phyloP scores from a whole-genome alignment of 2,113 vertebrate species.

The Semnornis frantzii region DNA sequence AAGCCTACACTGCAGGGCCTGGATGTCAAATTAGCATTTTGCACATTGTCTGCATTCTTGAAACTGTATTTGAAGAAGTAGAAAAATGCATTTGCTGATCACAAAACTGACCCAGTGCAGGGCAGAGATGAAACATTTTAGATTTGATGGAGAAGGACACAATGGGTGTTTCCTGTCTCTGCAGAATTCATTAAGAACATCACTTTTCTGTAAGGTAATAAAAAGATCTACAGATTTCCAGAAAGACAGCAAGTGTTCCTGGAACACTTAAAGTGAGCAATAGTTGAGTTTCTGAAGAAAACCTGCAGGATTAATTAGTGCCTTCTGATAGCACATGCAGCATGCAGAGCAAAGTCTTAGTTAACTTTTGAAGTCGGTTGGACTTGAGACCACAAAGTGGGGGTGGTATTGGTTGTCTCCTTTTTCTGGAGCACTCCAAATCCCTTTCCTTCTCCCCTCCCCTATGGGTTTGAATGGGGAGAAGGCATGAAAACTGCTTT shows the following conservation, averaged over 20 bases:
- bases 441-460: too few relatives aligned
- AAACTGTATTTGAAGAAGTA: not conserved
- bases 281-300: not conserved
- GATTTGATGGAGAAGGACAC: not conserved
- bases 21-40: not conserved
- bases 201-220: not conserved
- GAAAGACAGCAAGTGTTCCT: not conserved
- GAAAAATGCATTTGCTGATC: not conserved
- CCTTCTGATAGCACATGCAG: not conserved
- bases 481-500: too few relatives aligned
- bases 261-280: not conserved
- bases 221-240: not conserved
- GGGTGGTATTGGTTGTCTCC: not conserved
- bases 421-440: too few relatives aligned
- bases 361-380: not conserved
- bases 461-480: too few relatives aligned
- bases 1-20: not conserved
- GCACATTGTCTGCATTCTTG: not conserved
- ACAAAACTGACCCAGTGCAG: not conserved
- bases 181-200: rapidly evolving
- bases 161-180: not conserved
- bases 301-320: not conserved
- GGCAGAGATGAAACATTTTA: not conserved
- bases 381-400: not conserved
- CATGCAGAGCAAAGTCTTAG: not conserved